Evolutionary conservation across 2,797 vertebrate genomes (phyloP), one percentile per base, ranked within the genome.

Genomic region (Hoplostethus atlanticus): DNA sequence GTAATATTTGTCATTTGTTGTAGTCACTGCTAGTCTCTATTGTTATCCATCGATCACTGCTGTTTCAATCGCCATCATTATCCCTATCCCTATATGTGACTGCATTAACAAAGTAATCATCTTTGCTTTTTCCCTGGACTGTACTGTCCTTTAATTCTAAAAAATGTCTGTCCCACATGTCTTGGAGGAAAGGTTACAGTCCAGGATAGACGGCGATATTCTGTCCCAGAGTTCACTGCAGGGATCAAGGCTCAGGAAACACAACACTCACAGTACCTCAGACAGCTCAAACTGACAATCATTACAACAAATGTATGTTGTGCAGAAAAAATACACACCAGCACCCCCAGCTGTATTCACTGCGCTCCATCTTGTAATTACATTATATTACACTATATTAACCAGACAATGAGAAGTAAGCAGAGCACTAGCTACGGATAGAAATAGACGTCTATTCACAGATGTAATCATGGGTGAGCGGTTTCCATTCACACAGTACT

Each of bases 361-460:
- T 4, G 60, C 9, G n/a, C 73, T 46, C 16, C 4, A 79, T 73
- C 40, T n/a, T n/a, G 25, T 71, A 62, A 66, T 42, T 71, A 48
- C 60, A 67, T 64, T 60, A 53, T 52, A 63, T 80, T 76, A 13
- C n/a, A 77, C 12, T 73, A 28, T 48, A 78, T 78, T 76, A 82
- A 75, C 62, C 42, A 8, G n/a, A 75, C 58, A 71, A 60, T 40
- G 63, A 60, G 34, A 78, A 44, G 17, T 25, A 58, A 52, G 63
- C 52, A 74, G 42, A 50, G 36, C 55, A 40, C 36, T 36, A 10
- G 21, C 44, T n/a, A 79, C 71, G 53, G 31, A 57, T 58, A 13
- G 12, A 80, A 46, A 55, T 16, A 64, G 21, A 44, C 1, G 16
- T 46, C 48, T 53, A 42, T 52, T 72, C 13, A 54, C 11, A 42